Evolutionary conservation across 2,797 vertebrate species (phyloP).

Genomic region (Alfaro cultratus): DNA sequence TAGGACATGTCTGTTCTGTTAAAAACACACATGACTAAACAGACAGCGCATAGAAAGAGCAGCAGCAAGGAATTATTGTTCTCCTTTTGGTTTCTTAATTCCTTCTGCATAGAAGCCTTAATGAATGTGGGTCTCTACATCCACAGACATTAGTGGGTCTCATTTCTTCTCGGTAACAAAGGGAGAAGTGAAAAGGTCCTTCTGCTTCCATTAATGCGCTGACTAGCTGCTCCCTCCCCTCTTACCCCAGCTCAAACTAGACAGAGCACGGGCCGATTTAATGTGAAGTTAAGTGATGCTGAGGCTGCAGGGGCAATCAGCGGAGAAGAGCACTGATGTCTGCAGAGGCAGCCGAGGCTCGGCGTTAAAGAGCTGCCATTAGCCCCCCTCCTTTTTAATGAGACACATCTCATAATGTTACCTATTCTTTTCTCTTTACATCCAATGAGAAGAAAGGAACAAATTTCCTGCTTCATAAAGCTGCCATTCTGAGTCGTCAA

Average conservation of each 20-base stretch:
- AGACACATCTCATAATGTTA: conserved; percentile 73
- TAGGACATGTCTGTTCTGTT: background rate
- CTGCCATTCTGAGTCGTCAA: conserved; percentile 53
- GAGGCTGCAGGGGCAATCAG: conserved; percentile 76
- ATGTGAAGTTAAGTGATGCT: conserved; percentile 79
- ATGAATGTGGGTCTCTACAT: conserved; percentile 34
- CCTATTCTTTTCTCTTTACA: conserved; percentile 66
- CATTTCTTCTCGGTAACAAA: conserved; percentile 53
- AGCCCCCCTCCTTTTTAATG: conserved; percentile 75
- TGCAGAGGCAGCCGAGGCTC: conserved; percentile 66
- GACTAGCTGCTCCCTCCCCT: conserved; percentile 61
- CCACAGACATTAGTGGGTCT: conserved; percentile 53
- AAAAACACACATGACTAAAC: conserved; percentile 3
- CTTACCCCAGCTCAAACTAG: conserved; percentile 67
- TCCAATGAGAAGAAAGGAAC: conserved; percentile 63
- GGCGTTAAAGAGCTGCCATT: conserved; percentile 76
- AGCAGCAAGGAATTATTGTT: conserved; percentile 18
- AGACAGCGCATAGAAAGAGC: conserved; percentile 5
- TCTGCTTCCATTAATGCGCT: conserved; percentile 77
- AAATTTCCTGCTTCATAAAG: conserved; percentile 60
- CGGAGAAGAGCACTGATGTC: conserved; percentile 68
- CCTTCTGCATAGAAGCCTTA: conserved; percentile 24
- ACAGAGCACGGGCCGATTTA: conserved; percentile 65
- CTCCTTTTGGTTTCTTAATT: conserved; percentile 29
- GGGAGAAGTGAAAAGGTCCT: conserved; percentile 63